Conservation (phyloP, 2,113 vertebrate genomes). For the Hyperopisus bebe region DNA sequence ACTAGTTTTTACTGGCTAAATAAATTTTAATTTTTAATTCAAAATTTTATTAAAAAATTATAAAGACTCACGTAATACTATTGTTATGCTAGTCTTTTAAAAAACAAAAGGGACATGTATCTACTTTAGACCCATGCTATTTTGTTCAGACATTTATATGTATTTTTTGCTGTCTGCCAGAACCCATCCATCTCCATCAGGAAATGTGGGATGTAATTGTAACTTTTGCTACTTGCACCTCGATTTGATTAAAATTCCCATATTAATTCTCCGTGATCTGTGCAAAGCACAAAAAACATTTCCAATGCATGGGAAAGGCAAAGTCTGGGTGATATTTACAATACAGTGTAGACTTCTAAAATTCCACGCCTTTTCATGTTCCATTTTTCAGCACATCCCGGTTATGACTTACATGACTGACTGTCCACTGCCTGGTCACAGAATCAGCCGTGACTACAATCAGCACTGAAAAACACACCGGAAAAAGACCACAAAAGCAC, state of each 20-base stretch:
- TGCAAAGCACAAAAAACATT: not conserved
- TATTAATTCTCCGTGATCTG: not conserved
- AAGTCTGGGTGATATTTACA: not conserved
- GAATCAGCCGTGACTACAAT: not conserved
- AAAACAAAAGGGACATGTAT: not conserved
- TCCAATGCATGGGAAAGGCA: not conserved
- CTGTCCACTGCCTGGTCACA: not conserved
- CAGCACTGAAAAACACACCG: not conserved
- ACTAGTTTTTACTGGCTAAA: not conserved
- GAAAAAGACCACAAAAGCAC: not conserved
- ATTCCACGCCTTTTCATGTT: not conserved
- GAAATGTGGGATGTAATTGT: not conserved
- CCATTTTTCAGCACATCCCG: not conserved
- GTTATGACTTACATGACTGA: not conserved
- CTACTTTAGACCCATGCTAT: not conserved
- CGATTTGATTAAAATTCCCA: not conserved
- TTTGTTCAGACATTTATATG: not conserved
- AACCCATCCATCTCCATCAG: not conserved
- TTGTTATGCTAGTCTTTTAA: not conserved
- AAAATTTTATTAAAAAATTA: not conserved
- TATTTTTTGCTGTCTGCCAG: not conserved
- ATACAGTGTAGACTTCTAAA: not conserved
- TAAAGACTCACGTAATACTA: not conserved
- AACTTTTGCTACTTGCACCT: not conserved
- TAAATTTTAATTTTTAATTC: not conserved